Evolutionary conservation across 1,140 invertebrate genomes (phyloP), one percentile per base, ranked within the genome.

Genomic region (Carposina sasakii): DNA sequence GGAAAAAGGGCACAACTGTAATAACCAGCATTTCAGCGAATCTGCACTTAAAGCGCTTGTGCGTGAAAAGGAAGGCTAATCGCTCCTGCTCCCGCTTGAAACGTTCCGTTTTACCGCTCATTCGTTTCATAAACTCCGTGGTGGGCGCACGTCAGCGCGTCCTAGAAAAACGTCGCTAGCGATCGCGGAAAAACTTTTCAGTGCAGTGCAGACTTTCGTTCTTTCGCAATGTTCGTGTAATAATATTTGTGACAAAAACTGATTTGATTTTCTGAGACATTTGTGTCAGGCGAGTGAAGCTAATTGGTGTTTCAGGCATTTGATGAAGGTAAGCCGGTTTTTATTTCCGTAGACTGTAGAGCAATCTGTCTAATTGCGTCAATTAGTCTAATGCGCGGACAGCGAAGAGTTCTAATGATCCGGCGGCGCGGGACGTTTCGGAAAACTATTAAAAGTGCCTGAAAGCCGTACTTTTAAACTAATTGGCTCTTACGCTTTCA

Each of bases 381-480:
- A 81, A 84, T 84, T 84, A 84, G 81, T 81, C 75, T 84, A 84
- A 81, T 84, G 76, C 71, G 77, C 75, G 71, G 77, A 81, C 81
- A 78, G 76, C 70, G 69, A 76, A 76, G 77, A 81, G 72, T 63
- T 51, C 67, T 83, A 81, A 79, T 79, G 74, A 81, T 83, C 74
- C 74, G n/a, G n/a, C 66, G 22, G 24, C 39, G 16, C 23, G 49
- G 67, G 16, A 9, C 17, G 20, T 20, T 51, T 57, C 44, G 47
- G 52, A 70, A 74, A 70, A 67, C 63, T 67, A 68, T 64, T 66
- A 63, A 63, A 63, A 57, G 44, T 24, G 31, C 16, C 52, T 17
- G 26, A 52, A 28, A 39, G 42, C 26, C 30, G 22, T 28, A 23
- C 31, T 60, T 49, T 55, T 42, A 47, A 56, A 60, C 26, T 60